Evolutionary conservation across 2,797 vertebrate species (phyloP).

Genomic region (Rousettus madagascariensis): DNA sequence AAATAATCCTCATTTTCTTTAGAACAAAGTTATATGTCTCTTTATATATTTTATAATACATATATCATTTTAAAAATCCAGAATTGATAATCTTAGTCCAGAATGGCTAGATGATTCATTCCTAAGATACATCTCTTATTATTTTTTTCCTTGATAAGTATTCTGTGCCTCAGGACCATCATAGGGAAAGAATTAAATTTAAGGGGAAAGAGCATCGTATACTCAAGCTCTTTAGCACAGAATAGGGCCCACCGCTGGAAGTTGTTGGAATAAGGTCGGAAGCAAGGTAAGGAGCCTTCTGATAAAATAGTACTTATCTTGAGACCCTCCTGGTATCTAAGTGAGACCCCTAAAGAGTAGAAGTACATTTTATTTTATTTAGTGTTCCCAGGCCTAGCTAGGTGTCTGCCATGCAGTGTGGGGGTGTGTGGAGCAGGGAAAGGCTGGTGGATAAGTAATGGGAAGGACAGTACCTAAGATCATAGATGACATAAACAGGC

Average conservation of each 20-base stretch:
- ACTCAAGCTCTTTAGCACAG: background rate
- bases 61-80: background rate
- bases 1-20: background rate
- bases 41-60: background rate
- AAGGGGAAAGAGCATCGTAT: background rate
- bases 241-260: background rate
- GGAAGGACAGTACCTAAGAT: background rate
- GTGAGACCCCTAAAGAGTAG: background rate
- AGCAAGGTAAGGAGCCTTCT: background rate
- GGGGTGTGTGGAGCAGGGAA: too few relatives aligned
- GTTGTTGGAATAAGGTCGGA: background rate
- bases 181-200: background rate
- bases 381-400: background rate
- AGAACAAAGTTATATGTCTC: background rate
- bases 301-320: background rate
- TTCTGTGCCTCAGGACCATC: background rate
- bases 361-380: rapidly evolving
- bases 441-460: background rate
- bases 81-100: background rate
- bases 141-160: background rate
- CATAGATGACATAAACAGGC: rapidly evolving
- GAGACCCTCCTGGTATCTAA: background rate
- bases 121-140: background rate
- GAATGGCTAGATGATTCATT: background rate
- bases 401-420: background rate